Evolutionary conservation across 35 echinoderm and acorn worm species (phyloP).

Genomic region (Ptychodera flava): DNA sequence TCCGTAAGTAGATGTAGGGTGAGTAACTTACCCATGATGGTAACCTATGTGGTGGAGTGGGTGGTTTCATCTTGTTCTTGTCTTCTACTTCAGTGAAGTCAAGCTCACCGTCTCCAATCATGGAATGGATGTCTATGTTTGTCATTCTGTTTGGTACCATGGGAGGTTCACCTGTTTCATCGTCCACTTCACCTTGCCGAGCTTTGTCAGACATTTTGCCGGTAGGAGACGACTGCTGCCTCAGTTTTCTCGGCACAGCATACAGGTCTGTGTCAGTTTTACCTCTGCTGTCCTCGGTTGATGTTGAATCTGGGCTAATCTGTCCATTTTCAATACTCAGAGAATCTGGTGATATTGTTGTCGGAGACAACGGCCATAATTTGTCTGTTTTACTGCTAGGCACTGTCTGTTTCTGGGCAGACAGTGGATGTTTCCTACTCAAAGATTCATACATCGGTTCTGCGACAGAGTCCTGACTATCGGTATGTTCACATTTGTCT

Average conservation of each 20-base stretch:
- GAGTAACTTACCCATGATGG: conserved; percentile 25
- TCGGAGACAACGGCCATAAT: not conserved
- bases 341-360: too few relatives aligned
- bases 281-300: too few relatives aligned
- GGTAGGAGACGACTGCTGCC: not conserved
- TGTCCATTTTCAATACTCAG: too few relatives aligned
- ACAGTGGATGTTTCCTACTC: not conserved
- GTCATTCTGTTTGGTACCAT: not conserved
- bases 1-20: too few relatives aligned
- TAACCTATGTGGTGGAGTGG: conserved; percentile 14
- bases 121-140: not conserved
- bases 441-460: not conserved
- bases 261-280: not conserved
- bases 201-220: not conserved
- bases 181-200: not conserved
- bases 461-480: not conserved
- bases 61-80: not conserved
- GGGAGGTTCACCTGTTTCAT: not conserved
- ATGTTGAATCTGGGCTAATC: too few relatives aligned
- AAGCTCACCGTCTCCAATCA: not conserved
- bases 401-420: not conserved
- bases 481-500: not conserved
- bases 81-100: not conserved
- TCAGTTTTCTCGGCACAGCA: not conserved
- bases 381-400: not conserved